Percentiles rank a stretch among this genome's conserved stretches.
Evolutionary conservation across 2,888 invertebrate genomes (phyloP).

Genomic region (Drosophila anomalipes): DNA sequence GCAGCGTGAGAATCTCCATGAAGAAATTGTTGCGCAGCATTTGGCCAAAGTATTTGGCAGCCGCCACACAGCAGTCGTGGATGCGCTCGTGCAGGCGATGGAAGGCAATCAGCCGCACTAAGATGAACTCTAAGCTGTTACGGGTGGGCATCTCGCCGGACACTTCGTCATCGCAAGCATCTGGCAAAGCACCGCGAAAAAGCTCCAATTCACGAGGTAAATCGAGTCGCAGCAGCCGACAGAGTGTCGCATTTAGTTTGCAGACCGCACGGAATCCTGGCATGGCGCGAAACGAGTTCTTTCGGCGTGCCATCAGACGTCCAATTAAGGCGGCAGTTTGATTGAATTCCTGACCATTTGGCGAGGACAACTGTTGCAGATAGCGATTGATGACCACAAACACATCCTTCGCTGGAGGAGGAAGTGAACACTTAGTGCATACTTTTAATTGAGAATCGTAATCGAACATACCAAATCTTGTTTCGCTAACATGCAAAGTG

Average conservation of each 20-base stretch:
- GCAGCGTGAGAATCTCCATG: conserved; percentile 78
- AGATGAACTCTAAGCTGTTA: conserved; percentile 76
- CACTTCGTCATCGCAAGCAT: conserved; percentile 58
- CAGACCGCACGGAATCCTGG: conserved; percentile 80
- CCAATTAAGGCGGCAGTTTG: conserved; percentile 82
- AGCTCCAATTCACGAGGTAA: conserved; percentile 73
- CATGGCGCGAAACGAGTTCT: conserved; percentile 83
- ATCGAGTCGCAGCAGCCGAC: conserved; percentile 80
- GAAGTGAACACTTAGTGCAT: not conserved
- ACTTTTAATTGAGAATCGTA: not conserved
- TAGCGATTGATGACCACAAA: conserved; percentile 61
- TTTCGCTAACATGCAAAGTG: conserved; percentile 65
- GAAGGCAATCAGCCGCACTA: conserved; percentile 74
- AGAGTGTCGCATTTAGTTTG: conserved; percentile 82
- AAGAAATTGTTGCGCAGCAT: conserved; percentile 79
- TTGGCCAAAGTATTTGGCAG: conserved; percentile 76
- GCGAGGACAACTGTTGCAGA: conserved; percentile 47
- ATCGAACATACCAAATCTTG: conserved; percentile 68
- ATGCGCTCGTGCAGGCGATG: conserved; percentile 79
- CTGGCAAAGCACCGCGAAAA: conserved; percentile 79
- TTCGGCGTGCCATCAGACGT: conserved; percentile 83
- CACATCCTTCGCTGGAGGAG: conserved; percentile 64
- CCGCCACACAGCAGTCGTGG: conserved; percentile 71
- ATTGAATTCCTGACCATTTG: conserved; percentile 64
- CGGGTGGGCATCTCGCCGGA: conserved; percentile 75